These are phyloP conservation scores for Mechanitis messenoides DNA, from an alignment of 2,888 invertebrate genomes.

Conservation along the genomic window DNA sequence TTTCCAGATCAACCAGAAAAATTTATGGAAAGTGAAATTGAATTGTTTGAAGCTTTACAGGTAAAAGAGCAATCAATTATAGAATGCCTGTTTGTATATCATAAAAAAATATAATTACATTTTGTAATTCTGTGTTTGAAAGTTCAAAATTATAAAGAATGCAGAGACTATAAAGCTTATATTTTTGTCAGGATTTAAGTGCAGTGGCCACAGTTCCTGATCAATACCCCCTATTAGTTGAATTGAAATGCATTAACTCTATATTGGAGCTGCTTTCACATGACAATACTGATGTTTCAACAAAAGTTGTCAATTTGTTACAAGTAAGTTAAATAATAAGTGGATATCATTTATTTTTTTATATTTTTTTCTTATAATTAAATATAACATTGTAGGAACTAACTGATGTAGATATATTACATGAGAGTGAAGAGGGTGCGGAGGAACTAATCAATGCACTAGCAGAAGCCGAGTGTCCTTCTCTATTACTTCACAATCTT, in stretches of 20 bases:
- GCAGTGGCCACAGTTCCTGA: slow-evolving; percentile 96
- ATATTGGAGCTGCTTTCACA: slow-evolving; percentile 95
- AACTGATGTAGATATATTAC: slow-evolving; percentile 96
- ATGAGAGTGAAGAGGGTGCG: slow-evolving; percentile 94
- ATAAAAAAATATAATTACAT: neutral
- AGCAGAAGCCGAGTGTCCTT: slow-evolving; percentile 92
- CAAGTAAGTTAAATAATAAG: slow-evolving; percentile 65
- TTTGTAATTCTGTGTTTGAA: neutral
- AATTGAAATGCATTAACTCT: slow-evolving; percentile 91
- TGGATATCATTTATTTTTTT: neutral
- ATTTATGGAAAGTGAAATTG: slow-evolving; percentile 98
- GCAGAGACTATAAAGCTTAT: neutral
- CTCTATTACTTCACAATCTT: slow-evolving; percentile 93
- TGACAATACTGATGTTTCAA: slow-evolving; percentile 96
- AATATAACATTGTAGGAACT: slow-evolving; percentile 80
- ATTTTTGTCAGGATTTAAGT: slow-evolving; percentile 87
- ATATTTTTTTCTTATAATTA: neutral
- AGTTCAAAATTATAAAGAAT: neutral
- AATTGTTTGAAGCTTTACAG: slow-evolving; percentile 91
- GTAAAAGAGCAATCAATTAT: slow-evolving; percentile 46
- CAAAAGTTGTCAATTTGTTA: slow-evolving; percentile 82
- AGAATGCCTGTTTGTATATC: neutral
- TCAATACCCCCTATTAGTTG: slow-evolving; percentile 93
- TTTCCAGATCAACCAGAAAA: slow-evolving; percentile 98
- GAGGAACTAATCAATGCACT: slow-evolving; percentile 91